Percentiles rank a stretch among this genome's conserved stretches.
Conservation (phyloP, 2,888 invertebrate genomes). For the Hypolimnas misippus region DNA sequence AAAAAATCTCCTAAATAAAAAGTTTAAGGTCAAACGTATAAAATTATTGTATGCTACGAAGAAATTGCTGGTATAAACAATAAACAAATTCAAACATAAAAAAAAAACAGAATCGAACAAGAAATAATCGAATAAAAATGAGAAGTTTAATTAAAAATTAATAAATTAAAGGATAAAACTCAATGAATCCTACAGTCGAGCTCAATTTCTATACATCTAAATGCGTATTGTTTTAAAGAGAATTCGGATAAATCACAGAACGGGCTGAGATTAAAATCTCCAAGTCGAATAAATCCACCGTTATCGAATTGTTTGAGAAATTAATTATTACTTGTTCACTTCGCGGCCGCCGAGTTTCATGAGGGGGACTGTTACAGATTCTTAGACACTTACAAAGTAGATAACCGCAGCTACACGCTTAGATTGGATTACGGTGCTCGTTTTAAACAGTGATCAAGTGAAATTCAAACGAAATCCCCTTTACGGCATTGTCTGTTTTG, state of each 20-base stretch:
- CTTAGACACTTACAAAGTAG: constrained; percentile 36
- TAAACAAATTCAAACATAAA: too few relatives aligned
- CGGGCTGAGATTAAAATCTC: constrained; percentile 55
- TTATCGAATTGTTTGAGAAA: constrained; percentile 65
- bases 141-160: too few relatives aligned
- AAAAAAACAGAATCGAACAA: too few relatives aligned
- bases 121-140: too few relatives aligned
- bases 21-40: too few relatives aligned
- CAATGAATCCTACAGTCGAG: not conserved
- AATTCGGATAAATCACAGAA: constrained; percentile 30
- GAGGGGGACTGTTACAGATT: constrained; percentile 40
- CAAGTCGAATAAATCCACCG: constrained; percentile 66
- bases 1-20: too few relatives aligned
- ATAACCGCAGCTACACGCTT: constrained; percentile 25
- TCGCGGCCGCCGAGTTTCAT: constrained; percentile 50
- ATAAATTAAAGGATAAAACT: not conserved
- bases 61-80: too few relatives aligned
- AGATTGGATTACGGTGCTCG: constrained; percentile 18
- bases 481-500: too few relatives aligned
- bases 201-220: constrained; percentile 4
- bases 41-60: too few relatives aligned
- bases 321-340: constrained; percentile 66
- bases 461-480: too few relatives aligned
- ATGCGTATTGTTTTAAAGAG: constrained; percentile 7
- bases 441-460: not conserved